Evolutionary conservation across 2,888 invertebrate species (phyloP).

Genomic region (Drymonia ruficornis): DNA sequence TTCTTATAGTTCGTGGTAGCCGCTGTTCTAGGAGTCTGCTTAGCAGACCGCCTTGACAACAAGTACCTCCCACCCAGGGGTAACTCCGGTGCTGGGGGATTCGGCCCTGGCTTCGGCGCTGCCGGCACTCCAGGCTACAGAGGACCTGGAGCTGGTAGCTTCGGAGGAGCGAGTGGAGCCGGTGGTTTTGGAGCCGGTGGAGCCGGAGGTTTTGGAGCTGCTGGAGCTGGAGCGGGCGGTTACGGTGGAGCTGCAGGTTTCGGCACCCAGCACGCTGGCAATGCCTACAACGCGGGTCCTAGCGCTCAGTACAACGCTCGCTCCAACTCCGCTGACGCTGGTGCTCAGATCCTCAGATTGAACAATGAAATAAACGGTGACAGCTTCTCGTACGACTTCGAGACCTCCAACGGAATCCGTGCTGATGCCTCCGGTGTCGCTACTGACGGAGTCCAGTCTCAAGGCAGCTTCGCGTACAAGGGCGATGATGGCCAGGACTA

Average conservation of each 20-base stretch:
- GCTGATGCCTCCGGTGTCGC: constrained; percentile 78
- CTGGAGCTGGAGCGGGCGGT: constrained; percentile 25
- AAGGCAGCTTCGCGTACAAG: constrained; percentile 78
- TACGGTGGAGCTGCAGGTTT: constrained; percentile 29
- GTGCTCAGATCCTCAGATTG: constrained; percentile 69
- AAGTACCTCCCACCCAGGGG: constrained; percentile 80
- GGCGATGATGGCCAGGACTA: constrained; percentile 81
- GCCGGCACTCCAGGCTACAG: constrained; percentile 36
- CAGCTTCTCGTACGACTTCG: constrained; percentile 77
- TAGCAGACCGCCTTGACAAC: constrained; percentile 78
- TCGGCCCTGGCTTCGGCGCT: constrained; percentile 57
- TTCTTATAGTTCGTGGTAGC: constrained; percentile 71
- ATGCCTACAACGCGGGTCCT: constrained; percentile 51
- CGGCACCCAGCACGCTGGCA: constrained; percentile 39
- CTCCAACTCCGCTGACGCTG: constrained; percentile 60
- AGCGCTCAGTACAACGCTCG: constrained; percentile 43
- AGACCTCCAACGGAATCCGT: constrained; percentile 78
- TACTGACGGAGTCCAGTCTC: constrained; percentile 78
- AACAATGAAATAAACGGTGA: constrained; percentile 78
- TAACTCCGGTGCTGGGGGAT: constrained; percentile 71
- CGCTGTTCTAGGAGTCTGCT: constrained; percentile 72
- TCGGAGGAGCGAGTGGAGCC: constrained; percentile 34
- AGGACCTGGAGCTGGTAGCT: constrained; percentile 30
- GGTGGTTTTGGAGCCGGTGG: constrained; percentile 32
- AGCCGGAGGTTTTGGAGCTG: constrained; percentile 20